A percentile compares a stretch with the other conserved stretches of the same genome.
phyloP scores from a whole-genome alignment of 2,888 invertebrate species.

The Thereva unica region DNA sequence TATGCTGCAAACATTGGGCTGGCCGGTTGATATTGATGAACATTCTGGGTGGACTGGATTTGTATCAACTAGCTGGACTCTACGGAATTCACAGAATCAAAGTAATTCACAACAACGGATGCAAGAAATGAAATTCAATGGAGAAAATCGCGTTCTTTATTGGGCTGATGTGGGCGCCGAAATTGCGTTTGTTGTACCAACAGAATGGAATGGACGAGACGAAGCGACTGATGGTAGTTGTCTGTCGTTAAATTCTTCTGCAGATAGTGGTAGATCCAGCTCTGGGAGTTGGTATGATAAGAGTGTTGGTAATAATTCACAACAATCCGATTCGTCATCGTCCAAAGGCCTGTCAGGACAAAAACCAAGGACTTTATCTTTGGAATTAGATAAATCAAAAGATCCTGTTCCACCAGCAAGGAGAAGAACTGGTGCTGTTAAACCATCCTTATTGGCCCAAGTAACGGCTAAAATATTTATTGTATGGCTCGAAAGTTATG shows the following conservation, averaged over 20 bases:
- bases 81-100: constrained; percentile 49
- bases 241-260: constrained; percentile 52
- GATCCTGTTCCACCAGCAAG: constrained; percentile 65
- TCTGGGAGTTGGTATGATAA: constrained; percentile 60
- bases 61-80: constrained; percentile 82
- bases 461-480: constrained; percentile 81
- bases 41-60: constrained; percentile 97
- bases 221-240: constrained; percentile 60
- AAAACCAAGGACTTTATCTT: constrained; percentile 69
- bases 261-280: constrained; percentile 46
- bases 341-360: constrained; percentile 57
- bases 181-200: constrained; percentile 92
- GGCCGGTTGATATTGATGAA: constrained; percentile 80
- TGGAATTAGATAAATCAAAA: constrained; percentile 63
- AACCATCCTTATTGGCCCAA: constrained; percentile 62
- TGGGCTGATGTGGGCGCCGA: constrained; percentile 96
- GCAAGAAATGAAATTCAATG: constrained; percentile 75
- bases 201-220: constrained; percentile 61
- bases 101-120: constrained; percentile 16
- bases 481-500: constrained; percentile 95
- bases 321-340: constrained; percentile 18
- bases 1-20: constrained; percentile 77
- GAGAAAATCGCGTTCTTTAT: constrained; percentile 82
- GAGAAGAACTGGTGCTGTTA: constrained; percentile 61
- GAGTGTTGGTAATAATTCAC: constrained; percentile 60